Percentiles rank a stretch among this genome's conserved stretches.
Conservation (phyloP, 2,888 invertebrate species). For the Idaea biselata region DNA sequence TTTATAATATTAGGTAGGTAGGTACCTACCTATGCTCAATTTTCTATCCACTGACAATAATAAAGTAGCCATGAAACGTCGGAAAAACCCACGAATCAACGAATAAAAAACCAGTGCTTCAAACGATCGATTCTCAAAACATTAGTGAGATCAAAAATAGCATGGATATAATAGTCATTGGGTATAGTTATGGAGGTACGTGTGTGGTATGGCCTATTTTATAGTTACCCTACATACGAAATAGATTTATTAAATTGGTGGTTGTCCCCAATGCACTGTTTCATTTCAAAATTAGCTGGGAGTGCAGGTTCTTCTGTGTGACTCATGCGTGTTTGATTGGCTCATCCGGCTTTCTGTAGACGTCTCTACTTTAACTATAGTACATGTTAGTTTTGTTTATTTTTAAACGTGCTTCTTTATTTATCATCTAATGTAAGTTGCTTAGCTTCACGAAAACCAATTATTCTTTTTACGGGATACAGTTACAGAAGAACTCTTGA, state of each 20-base stretch:
- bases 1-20: too few relatives aligned
- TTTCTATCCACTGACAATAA: too few relatives aligned
- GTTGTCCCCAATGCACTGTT: slow-evolving; percentile 27
- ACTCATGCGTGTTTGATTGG: slow-evolving; percentile 71
- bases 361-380: slow-evolving; percentile 63
- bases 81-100: too few relatives aligned
- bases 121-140: background rate
- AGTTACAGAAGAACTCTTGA: too few relatives aligned
- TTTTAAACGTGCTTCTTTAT: slow-evolving; percentile 18
- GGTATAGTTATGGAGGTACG: background rate
- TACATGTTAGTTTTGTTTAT: slow-evolving; percentile 36
- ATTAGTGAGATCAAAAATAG: background rate
- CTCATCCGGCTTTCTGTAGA: slow-evolving; percentile 70
- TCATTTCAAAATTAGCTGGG: slow-evolving; percentile 44
- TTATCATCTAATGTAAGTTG: slow-evolving; percentile 2
- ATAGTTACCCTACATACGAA: slow-evolving; percentile 1
- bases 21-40: too few relatives aligned
- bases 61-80: too few relatives aligned
- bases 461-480: too few relatives aligned
- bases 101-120: background rate
- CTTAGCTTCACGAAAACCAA: too few relatives aligned
- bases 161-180: background rate
- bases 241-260: background rate
- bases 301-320: slow-evolving; percentile 53
- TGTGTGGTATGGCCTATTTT: background rate